A percentile compares a stretch with the other conserved stretches of the same genome.
Conservation (phyloP, 2,888 invertebrate species). For the Troilus luridus region DNA sequence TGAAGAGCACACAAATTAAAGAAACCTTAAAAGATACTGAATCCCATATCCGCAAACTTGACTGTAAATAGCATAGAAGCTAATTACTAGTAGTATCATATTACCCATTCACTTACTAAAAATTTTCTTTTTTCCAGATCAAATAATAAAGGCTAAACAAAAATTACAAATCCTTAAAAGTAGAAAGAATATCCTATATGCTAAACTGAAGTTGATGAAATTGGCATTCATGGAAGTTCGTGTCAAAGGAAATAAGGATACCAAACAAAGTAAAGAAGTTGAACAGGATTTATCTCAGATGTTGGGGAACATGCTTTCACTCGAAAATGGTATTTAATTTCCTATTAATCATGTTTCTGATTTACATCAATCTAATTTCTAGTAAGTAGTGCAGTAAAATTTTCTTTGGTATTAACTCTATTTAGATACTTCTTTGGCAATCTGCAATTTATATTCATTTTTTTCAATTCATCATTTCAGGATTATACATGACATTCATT, state of each 20-base stretch:
- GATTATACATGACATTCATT: no score
- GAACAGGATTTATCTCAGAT: conserved; percentile 27
- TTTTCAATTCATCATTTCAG: no score
- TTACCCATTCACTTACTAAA: background rate
- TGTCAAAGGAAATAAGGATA: background rate
- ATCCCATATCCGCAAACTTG: conserved; percentile 27
- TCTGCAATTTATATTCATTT: no score
- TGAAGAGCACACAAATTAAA: background rate
- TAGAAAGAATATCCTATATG: background rate
- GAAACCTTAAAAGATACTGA: conserved; percentile 21
- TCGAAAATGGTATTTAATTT: conserved; percentile 13
- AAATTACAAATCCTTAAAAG: conserved; percentile 6
- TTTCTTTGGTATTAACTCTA: background rate
- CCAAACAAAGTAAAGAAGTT: conserved; percentile 2
- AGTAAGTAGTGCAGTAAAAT: background rate
- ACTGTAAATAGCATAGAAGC: background rate
- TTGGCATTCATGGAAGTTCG: background rate
- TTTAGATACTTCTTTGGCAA: background rate
- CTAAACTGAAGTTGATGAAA: background rate
- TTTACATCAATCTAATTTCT: background rate
- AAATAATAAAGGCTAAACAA: background rate
- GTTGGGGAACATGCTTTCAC: conserved; percentile 37
- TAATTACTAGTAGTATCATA: background rate
- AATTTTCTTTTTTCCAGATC: background rate
- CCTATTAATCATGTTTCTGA: background rate